Evolutionary conservation across 2,113 vertebrate species (phyloP).

Genomic region (Scolopax mira): DNA sequence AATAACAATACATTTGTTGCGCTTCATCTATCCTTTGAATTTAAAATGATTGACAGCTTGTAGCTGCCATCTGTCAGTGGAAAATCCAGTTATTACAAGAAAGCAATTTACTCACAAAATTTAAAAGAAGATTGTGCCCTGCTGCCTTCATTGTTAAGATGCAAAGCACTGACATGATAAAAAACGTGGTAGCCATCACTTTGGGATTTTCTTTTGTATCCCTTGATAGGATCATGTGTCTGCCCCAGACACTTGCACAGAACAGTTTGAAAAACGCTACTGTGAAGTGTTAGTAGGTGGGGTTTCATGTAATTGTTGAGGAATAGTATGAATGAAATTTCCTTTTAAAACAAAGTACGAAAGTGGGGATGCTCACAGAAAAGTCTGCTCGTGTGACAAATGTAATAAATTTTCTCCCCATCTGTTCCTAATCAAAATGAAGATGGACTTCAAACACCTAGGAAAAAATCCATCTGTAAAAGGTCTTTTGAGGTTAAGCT

Average conservation of each 20-base stretch:
- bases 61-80: constrained; percentile 50
- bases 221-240: background rate
- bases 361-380: background rate
- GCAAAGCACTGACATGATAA: background rate
- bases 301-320: background rate
- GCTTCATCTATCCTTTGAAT: constrained; percentile 31
- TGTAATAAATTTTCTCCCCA: background rate
- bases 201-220: background rate
- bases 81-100: constrained; percentile 42
- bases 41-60: constrained; percentile 51
- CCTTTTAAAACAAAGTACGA: background rate
- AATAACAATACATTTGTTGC: constrained; percentile 19
- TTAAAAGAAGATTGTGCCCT: background rate
- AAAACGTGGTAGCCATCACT: background rate
- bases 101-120: constrained; percentile 38
- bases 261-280: background rate
- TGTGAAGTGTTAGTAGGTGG: background rate
- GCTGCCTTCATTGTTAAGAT: constrained; percentile 16
- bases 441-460: background rate
- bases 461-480: background rate
- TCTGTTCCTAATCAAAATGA: background rate
- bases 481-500: background rate
- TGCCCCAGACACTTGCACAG: background rate
- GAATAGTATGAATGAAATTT: background rate
- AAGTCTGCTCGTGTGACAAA: background rate